Evolutionary conservation across 2,113 vertebrate genomes (phyloP).

Genomic region (Choloepus hoffmanni): DNA sequence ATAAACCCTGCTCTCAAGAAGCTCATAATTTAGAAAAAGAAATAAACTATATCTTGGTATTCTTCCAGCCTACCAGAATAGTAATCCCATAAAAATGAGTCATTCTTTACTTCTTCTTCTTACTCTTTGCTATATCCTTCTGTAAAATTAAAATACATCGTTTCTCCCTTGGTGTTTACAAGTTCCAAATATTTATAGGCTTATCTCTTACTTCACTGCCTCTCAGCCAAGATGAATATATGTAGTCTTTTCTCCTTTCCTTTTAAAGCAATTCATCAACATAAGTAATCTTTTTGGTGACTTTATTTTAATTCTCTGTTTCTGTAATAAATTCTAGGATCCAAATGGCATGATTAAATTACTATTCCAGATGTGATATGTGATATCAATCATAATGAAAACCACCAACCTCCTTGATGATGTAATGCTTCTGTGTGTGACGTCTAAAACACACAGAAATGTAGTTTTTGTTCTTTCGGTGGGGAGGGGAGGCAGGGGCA

Average conservation of each 20-base stretch:
- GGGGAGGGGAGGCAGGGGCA: no score
- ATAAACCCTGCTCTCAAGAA: slow-evolving; percentile 61
- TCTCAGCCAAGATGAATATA: slow-evolving; percentile 68
- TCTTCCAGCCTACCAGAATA: slow-evolving; percentile 57
- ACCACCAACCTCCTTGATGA: slow-evolving; percentile 7
- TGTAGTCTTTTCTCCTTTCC: slow-evolving; percentile 55
- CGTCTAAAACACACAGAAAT: background rate
- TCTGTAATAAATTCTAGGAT: slow-evolving; percentile 62
- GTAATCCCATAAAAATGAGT: slow-evolving; percentile 63
- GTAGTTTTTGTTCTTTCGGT: background rate
- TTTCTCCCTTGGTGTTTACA: slow-evolving; percentile 71
- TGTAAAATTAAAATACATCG: slow-evolving; percentile 73
- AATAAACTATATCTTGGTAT: slow-evolving; percentile 54
- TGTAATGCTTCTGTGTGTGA: background rate
- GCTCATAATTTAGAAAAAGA: slow-evolving; percentile 60
- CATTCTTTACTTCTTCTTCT: slow-evolving; percentile 65
- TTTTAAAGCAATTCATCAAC: slow-evolving; percentile 72
- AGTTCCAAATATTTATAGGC: slow-evolving; percentile 73
- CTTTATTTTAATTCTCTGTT: slow-evolving; percentile 69
- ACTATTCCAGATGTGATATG: slow-evolving; percentile 48
- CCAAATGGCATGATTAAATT: slow-evolving; percentile 57
- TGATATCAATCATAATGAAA: slow-evolving; percentile 40
- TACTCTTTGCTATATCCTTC: slow-evolving; percentile 68
- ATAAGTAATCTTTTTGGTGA: slow-evolving; percentile 53
- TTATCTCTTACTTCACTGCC: slow-evolving; percentile 63